Evolutionary conservation across 2,797 vertebrate genomes (phyloP).

Genomic region (Myotis planiceps): DNA sequence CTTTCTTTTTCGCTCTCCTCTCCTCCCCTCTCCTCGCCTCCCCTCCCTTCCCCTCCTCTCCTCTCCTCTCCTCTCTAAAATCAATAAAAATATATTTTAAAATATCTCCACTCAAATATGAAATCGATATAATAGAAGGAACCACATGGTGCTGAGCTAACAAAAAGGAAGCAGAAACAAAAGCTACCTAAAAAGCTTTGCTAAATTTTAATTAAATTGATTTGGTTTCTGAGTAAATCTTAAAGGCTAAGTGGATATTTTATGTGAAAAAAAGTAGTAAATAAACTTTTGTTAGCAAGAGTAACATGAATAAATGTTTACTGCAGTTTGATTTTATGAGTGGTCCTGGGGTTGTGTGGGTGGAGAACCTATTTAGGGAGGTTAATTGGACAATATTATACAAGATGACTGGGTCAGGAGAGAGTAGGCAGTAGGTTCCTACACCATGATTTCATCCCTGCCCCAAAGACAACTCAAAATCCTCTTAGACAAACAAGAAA

Average conservation of each 20-base stretch:
- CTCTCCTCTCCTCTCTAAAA: too few species aligned
- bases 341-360: background rate
- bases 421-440: background rate
- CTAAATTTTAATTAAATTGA: background rate
- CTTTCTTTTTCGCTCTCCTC: too few species aligned
- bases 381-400: background rate
- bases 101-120: background rate
- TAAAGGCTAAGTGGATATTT: background rate
- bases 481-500: background rate
- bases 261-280: background rate
- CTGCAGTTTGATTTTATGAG: background rate
- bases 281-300: background rate
- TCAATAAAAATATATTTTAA: too few species aligned
- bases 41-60: fast-evolving
- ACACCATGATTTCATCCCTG: background rate
- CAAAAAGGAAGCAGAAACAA: background rate
- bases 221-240: background rate
- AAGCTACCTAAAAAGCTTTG: background rate
- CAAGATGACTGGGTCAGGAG: background rate
- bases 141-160: background rate
- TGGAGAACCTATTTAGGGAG: background rate
- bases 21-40: too few species aligned
- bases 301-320: background rate
- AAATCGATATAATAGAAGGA: background rate
- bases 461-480: background rate